Percentiles rank a stretch among this genome's conserved stretches.
Evolutionary conservation across 2,113 vertebrate species (phyloP).

Genomic region (Propithecus coquereli): DNA sequence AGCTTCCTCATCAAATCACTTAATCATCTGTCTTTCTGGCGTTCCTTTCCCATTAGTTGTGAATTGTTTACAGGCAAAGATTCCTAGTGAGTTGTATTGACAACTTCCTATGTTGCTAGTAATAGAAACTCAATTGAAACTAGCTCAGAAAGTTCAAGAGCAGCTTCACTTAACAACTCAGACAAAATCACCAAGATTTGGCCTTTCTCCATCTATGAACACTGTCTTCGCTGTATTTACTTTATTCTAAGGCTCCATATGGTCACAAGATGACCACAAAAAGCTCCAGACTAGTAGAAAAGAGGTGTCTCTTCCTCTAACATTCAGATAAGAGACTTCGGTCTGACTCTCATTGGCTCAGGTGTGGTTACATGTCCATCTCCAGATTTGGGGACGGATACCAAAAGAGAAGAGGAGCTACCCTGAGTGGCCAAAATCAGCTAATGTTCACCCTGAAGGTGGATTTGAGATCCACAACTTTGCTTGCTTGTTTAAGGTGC

Average conservation of each 20-base stretch:
- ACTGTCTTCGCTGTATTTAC: background rate
- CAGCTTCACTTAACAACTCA: background rate
- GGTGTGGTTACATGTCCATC: background rate
- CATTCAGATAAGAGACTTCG: background rate
- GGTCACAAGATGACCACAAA: background rate
- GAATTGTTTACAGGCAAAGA: background rate
- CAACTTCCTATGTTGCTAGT: background rate
- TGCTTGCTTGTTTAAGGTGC: background rate
- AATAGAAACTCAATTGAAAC: background rate
- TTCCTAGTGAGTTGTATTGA: background rate
- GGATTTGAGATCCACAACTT: background rate
- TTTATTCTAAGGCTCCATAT: background rate
- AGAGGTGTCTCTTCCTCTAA: background rate
- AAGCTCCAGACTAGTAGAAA: background rate
- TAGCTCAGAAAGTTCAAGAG: background rate
- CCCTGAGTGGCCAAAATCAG: background rate
- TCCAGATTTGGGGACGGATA: background rate
- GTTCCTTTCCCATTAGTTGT: background rate
- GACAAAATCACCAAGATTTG: background rate
- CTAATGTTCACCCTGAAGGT: background rate
- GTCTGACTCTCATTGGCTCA: background rate
- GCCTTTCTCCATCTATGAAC: background rate
- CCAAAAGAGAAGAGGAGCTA: background rate
- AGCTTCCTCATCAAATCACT: background rate
- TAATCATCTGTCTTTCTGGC: background rate